These are phyloP conservation scores for Halictus quadricinctus DNA, from an alignment of 2,888 invertebrate genomes.

Conservation along the genomic window DNA sequence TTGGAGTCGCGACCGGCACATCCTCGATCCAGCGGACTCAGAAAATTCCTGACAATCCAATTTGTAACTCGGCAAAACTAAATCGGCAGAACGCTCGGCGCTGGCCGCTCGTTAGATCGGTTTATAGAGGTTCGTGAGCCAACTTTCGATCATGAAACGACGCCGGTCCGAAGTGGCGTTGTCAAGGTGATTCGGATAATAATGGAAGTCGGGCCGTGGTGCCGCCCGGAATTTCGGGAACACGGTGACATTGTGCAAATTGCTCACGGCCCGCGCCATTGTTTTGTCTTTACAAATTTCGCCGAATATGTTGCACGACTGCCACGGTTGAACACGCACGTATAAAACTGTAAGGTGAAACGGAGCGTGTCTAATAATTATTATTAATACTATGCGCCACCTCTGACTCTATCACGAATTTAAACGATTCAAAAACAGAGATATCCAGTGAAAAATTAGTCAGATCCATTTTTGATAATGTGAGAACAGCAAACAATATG, in stretches of 20 bases:
- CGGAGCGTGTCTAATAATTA: background rate
- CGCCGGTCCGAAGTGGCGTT: conserved; percentile 27
- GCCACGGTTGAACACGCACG: background rate
- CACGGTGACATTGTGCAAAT: background rate
- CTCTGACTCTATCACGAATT: too few relatives aligned
- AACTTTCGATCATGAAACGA: conserved; percentile 35
- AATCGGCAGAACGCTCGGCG: conserved; percentile 32
- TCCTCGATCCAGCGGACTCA: background rate
- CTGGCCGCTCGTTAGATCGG: conserved; percentile 38
- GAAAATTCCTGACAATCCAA: conserved; percentile 45
- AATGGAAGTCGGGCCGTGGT: conserved; percentile 18
- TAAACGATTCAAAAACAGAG: background rate
- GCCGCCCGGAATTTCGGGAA: background rate
- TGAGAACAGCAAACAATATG: background rate
- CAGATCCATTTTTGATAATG: background rate
- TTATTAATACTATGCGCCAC: background rate
- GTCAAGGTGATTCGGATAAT: conserved; percentile 25
- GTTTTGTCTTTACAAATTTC: conserved; percentile 10
- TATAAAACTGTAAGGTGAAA: background rate
- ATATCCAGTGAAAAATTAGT: background rate
- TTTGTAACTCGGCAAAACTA: conserved; percentile 41
- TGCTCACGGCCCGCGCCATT: background rate
- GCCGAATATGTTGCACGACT: background rate
- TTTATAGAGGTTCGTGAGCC: conserved; percentile 35
- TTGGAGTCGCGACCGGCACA: background rate